These are phyloP conservation scores for Caenorhabditis zanzibari DNA, from an alignment of 2,888 invertebrate species.

Conservation along the genomic window DNA sequence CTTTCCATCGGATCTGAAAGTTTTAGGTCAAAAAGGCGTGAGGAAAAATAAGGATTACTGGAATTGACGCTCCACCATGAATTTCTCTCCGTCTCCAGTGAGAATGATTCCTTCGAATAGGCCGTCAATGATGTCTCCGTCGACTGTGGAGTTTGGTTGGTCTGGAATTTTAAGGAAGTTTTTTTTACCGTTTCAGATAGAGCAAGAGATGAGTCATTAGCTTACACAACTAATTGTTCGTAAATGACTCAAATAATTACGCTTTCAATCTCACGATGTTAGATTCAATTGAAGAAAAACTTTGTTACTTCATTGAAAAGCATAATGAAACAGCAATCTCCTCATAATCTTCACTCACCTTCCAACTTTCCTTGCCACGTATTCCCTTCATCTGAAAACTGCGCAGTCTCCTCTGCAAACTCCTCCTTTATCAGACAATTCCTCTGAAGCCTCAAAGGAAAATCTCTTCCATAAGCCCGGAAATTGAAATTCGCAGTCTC, in stretches of 20 bases:
- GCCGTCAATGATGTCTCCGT: constrained; percentile 47
- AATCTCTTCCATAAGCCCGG: constrained; percentile 47
- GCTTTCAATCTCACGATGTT: too few relatives aligned
- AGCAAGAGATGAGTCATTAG: too few relatives aligned
- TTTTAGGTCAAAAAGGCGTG: background rate
- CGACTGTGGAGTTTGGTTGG: constrained; percentile 52
- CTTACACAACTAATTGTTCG: too few relatives aligned
- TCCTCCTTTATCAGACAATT: constrained; percentile 21
- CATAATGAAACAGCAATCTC: background rate
- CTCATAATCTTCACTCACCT: constrained; percentile 8
- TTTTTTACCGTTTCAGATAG: background rate
- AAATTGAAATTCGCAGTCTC: constrained; percentile 48
- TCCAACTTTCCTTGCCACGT: constrained; percentile 53
- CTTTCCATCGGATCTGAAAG: constrained; percentile 42
- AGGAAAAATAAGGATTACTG: background rate
- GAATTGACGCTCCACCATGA: constrained; percentile 41
- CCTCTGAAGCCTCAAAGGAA: constrained; percentile 46
- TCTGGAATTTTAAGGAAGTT: background rate
- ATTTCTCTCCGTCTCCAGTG: constrained; percentile 56
- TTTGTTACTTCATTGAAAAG: too few relatives aligned
- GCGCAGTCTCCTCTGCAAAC: constrained; percentile 14
- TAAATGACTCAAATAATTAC: too few relatives aligned
- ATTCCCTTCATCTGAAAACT: constrained; percentile 43
- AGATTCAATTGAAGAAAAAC: too few relatives aligned
- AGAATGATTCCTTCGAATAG: constrained; percentile 51